Evolutionary conservation across 2,113 vertebrate genomes (phyloP).

Genomic region (Rhombomys opimus): DNA sequence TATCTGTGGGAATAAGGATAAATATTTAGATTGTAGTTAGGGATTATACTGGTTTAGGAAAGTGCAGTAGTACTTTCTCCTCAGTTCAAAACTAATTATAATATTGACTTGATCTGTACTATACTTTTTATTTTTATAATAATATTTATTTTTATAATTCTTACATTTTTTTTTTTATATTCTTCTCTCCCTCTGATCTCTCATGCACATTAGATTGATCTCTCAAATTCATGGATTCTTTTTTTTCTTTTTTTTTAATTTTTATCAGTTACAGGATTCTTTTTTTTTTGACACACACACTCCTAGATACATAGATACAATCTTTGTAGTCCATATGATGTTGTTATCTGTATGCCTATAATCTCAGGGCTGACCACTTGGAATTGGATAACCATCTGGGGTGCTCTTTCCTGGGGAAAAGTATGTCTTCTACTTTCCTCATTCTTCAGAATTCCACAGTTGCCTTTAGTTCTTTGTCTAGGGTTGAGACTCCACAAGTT

Average conservation of each 20-base stretch:
- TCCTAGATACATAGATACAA: neutral
- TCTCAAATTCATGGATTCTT: neutral
- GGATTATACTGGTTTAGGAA: neutral
- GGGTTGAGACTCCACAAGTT: neutral
- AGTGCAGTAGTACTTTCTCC: neutral
- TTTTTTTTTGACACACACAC: neutral
- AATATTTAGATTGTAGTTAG: neutral
- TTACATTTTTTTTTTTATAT: neutral
- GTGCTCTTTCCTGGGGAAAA: neutral
- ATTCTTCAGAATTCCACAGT: neutral
- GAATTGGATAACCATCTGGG: neutral
- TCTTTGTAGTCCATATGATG: neutral
- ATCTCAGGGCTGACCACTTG: neutral
- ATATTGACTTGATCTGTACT: neutral
- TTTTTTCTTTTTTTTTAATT: neutral
- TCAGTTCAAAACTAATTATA: neutral
- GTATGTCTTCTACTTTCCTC: neutral
- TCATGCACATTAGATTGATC: neutral
- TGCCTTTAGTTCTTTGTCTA: neutral
- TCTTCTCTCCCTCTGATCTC: no score
- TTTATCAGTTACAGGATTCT: no score
- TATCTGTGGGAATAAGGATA: neutral
- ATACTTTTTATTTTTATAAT: conserved; percentile 18
- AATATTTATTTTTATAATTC: neutral
- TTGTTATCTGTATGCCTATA: neutral